Conservation (phyloP, 2,113 vertebrate genomes). For the Struthidea cinerea region DNA sequence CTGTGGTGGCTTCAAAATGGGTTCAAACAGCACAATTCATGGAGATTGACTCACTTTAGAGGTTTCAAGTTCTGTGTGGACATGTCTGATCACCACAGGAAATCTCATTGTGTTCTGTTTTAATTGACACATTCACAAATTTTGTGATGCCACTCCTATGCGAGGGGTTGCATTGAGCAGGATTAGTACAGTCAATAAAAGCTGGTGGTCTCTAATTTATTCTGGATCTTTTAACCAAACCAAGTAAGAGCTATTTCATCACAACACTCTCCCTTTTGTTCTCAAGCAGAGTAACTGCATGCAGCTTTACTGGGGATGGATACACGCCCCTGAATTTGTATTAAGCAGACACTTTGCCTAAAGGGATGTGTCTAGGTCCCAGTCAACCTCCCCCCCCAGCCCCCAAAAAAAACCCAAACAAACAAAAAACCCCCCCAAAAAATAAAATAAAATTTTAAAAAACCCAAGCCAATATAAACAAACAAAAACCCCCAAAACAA, state of each 20-base stretch:
- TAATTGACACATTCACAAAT: neutral
- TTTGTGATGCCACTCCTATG: neutral
- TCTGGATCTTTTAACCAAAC: neutral
- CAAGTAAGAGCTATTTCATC: neutral
- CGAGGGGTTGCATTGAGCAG: neutral
- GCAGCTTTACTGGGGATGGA: neutral
- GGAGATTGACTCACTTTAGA: neutral
- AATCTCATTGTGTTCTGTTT: neutral
- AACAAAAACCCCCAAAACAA: neutral
- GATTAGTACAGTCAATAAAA: neutral
- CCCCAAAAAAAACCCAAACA: neutral
- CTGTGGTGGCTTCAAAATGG: neutral
- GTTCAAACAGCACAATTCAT: neutral
- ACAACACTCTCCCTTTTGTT: neutral
- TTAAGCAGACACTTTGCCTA: neutral
- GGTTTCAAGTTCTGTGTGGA: neutral
- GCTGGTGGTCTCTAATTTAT: neutral
- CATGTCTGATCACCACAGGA: neutral
- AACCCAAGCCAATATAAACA: too few species aligned
- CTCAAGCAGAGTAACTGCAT: neutral
- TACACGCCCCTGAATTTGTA: neutral
- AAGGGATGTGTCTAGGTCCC: neutral
- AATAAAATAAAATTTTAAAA: neutral
- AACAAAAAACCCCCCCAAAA: neutral
- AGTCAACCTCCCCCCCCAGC: accelerated